Conservation (phyloP, 2,888 invertebrate genomes). For the Allolobophora icterica region DNA sequence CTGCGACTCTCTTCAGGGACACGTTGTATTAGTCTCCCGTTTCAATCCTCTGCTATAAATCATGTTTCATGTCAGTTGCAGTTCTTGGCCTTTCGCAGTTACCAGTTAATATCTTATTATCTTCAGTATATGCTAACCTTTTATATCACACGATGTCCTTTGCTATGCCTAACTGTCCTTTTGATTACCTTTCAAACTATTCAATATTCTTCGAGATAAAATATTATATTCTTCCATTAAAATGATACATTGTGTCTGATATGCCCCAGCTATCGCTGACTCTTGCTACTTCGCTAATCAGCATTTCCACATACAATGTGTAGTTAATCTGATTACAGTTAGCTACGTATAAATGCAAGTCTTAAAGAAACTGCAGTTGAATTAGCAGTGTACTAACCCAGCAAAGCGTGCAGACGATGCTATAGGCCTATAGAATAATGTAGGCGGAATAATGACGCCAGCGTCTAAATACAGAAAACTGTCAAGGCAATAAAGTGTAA, state of each 20-base stretch:
- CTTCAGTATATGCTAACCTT: neutral
- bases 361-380: neutral
- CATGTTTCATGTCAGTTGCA: too few species aligned
- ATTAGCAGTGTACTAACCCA: neutral
- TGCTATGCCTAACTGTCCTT: neutral
- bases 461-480: neutral
- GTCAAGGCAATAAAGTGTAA: neutral
- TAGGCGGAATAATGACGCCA: neutral
- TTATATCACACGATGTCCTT: neutral
- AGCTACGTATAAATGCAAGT: neutral
- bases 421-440: neutral
- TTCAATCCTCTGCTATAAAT: too few species aligned
- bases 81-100: too few species aligned
- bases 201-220: neutral
- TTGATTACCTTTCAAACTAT: neutral
- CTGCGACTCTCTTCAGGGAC: too few species aligned
- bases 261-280: neutral
- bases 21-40: too few species aligned
- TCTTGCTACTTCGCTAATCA: neutral
- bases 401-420: neutral
- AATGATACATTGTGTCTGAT: neutral
- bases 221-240: too few species aligned
- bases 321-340: neutral
- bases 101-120: neutral
- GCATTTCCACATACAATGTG: neutral